A percentile compares a stretch with the other conserved stretches of the same genome.
Conservation (phyloP, 2,888 invertebrate genomes). For the Camptogramma bilineatum region DNA sequence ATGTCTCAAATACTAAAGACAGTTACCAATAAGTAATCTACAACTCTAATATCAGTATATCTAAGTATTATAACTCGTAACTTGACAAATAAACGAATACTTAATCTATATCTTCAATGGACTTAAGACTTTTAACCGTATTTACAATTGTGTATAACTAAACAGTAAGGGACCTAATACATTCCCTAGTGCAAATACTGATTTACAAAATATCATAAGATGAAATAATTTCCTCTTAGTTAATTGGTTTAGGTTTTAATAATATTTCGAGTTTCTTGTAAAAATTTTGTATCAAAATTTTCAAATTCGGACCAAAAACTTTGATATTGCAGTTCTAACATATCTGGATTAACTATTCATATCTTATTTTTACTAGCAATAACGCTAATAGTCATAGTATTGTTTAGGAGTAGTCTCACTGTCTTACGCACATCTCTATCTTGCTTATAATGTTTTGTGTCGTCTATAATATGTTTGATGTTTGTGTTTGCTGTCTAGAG, state of each 20-base stretch:
- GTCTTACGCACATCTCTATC: conserved; percentile 57
- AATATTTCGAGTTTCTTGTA: conserved; percentile 9
- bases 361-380: conserved; percentile 76
- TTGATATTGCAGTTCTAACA: conserved; percentile 68
- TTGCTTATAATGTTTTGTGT: conserved; percentile 60
- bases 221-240: neutral
- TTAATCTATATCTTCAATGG: conserved; percentile 20
- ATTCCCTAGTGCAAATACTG: conserved; percentile 16
- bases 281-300: conserved; percentile 34
- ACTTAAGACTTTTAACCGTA: conserved; percentile 19
- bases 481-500: conserved; percentile 53
- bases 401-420: conserved; percentile 50
- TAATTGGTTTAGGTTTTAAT: conserved; percentile 14
- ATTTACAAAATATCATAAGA: neutral
- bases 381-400: conserved; percentile 57
- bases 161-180: conserved; percentile 21
- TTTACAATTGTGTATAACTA: conserved; percentile 21
- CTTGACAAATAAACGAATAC: conserved; percentile 11
- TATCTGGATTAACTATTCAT: conserved; percentile 75
- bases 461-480: conserved; percentile 52
- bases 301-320: conserved; percentile 72
- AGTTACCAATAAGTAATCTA: conserved; percentile 31
- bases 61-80: conserved; percentile 13
- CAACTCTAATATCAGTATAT: conserved; percentile 22
- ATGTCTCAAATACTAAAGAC: conserved; percentile 14